These are phyloP conservation scores for Chironomus riparius DNA, from an alignment of 2,888 invertebrate species.

Conservation along the genomic window DNA sequence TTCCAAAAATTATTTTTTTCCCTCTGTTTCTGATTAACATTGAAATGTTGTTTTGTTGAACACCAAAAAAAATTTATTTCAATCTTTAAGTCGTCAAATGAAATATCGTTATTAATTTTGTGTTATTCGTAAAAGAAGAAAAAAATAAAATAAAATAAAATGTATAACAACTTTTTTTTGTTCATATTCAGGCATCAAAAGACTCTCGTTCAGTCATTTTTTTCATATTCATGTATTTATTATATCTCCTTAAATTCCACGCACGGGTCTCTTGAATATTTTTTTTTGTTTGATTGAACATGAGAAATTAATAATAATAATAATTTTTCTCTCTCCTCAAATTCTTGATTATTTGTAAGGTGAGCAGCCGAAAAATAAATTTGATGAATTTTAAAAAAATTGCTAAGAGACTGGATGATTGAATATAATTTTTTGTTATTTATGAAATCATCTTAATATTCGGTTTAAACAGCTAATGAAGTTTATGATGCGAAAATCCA, in stretches of 20 bases:
- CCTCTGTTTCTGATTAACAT: slow-evolving; percentile 22
- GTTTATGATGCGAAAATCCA: too few species aligned
- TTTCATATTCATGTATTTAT: neutral
- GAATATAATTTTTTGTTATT: too few species aligned
- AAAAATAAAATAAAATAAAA: neutral
- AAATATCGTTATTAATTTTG: slow-evolving; percentile 22
- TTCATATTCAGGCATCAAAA: neutral
- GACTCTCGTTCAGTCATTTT: neutral
- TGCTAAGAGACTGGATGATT: neutral
- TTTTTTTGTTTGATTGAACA: slow-evolving; percentile 24
- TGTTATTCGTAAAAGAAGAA: slow-evolving; percentile 11
- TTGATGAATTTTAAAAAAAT: neutral
- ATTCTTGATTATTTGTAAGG: neutral
- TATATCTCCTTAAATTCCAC: slow-evolving; percentile 21
- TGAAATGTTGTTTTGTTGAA: slow-evolving; percentile 27
- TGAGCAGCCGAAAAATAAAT: neutral
- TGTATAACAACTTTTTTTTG: slow-evolving; percentile 21
- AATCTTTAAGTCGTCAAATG: slow-evolving; percentile 24
- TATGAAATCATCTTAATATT: too few species aligned
- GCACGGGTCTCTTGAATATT: neutral
- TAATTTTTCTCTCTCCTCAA: neutral
- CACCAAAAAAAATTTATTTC: slow-evolving; percentile 18
- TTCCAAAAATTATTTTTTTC: neutral
- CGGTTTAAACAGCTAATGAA: too few species aligned
- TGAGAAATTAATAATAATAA: slow-evolving; percentile 25